phyloP scores from a whole-genome alignment of 2,888 invertebrate species.

The Drosophila incognita region DNA sequence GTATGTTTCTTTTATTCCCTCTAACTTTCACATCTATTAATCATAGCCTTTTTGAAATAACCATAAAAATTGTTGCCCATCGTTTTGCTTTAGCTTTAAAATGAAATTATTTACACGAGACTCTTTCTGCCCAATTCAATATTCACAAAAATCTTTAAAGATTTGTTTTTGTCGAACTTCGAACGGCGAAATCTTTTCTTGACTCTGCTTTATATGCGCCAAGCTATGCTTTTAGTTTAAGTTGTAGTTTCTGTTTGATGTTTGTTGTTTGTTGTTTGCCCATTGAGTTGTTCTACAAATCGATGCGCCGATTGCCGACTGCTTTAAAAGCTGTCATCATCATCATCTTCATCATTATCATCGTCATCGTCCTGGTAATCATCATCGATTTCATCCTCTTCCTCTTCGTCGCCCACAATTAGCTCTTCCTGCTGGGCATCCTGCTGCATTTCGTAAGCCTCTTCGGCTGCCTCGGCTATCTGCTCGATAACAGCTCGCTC shows the following conservation, averaged over 20 bases:
- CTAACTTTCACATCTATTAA: slow-evolving; percentile 16
- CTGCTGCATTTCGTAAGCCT: slow-evolving; percentile 69
- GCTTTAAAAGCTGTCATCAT: slow-evolving; percentile 85
- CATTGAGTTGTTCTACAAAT: slow-evolving; percentile 63
- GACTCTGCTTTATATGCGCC: slow-evolving; percentile 24
- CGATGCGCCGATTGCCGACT: slow-evolving; percentile 28
- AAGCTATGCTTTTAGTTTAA: slow-evolving; percentile 57
- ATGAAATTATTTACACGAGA: slow-evolving; percentile 59
- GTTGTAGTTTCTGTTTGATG: slow-evolving; percentile 2
- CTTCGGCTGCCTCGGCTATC: slow-evolving; percentile 73
- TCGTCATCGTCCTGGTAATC: slow-evolving; percentile 20
- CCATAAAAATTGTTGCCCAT: slow-evolving; percentile 33
- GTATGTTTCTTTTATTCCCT: slow-evolving; percentile 8
- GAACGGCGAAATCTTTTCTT: not conserved
- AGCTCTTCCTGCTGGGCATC: slow-evolving; percentile 59
- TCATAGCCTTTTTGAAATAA: slow-evolving; percentile 25
- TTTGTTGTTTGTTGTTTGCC: slow-evolving; percentile 8
- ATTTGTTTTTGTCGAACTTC: slow-evolving; percentile 4
- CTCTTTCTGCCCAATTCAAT: slow-evolving; percentile 10
- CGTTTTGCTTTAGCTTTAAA: slow-evolving; percentile 23
- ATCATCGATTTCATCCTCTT: slow-evolving; percentile 11
- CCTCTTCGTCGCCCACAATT: slow-evolving; percentile 53
- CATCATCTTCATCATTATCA: not conserved
- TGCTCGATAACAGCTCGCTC: slow-evolving; percentile 70
- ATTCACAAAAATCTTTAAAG: slow-evolving; percentile 9